Percentiles rank a stretch among this genome's conserved stretches.
phyloP scores from a whole-genome alignment of 2,797 vertebrate species.

The Liparis tanakae region DNA sequence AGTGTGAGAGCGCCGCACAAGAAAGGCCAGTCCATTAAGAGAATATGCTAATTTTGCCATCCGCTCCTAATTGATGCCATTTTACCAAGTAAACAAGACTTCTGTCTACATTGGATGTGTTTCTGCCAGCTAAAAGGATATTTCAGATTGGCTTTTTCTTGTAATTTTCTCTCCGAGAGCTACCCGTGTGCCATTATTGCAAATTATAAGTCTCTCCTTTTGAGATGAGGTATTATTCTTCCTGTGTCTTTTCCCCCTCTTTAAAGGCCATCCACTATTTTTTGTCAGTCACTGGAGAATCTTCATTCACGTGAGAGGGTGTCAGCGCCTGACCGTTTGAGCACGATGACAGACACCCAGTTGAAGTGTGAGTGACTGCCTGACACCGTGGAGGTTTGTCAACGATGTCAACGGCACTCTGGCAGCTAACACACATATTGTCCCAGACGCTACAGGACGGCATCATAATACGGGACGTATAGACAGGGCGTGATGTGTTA shows the following conservation, averaged over 20 bases:
- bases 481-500: conserved; percentile 73
- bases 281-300: conserved; percentile 83
- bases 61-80: conserved; percentile 90
- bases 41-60: conserved; percentile 89
- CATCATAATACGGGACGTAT: conserved; percentile 57
- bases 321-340: conserved; percentile 84
- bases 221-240: conserved; percentile 85
- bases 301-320: conserved; percentile 86
- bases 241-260: conserved; percentile 78
- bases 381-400: conserved; percentile 74
- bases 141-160: conserved; percentile 84
- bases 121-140: conserved; percentile 85
- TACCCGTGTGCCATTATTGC: conserved; percentile 93
- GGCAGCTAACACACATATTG: conserved; percentile 77
- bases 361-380: conserved; percentile 82
- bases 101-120: conserved; percentile 83
- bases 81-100: conserved; percentile 91
- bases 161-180: conserved; percentile 86
- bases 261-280: conserved; percentile 80
- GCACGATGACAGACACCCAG: conserved; percentile 85
- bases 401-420: conserved; percentile 78
- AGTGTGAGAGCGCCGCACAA: conserved; percentile 77
- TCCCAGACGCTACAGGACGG: conserved; percentile 71
- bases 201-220: conserved; percentile 89
- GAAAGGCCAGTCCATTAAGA: conserved; percentile 91